A percentile compares a stretch with the other conserved stretches of the same genome.
Evolutionary conservation across 2,888 invertebrate species (phyloP).

Genomic region (Neoaliturus tenellus): DNA sequence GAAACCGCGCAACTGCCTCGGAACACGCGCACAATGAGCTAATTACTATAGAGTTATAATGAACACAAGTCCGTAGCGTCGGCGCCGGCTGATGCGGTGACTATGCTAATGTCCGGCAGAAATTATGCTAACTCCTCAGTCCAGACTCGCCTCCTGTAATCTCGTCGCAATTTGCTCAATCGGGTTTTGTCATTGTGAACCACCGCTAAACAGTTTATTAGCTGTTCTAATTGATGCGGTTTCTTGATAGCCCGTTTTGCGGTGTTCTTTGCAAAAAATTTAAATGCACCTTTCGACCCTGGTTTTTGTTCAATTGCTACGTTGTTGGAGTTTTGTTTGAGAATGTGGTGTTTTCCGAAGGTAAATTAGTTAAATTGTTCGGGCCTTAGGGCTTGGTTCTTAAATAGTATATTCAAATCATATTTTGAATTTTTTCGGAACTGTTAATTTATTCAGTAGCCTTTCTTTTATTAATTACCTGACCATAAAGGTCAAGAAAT

Average conservation of each 20-base stretch:
- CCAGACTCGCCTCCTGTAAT: not conserved
- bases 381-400: too few relatives aligned
- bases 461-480: too few relatives aligned
- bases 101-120: slow-evolving; percentile 6
- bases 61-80: not conserved
- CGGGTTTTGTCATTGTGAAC: slow-evolving; percentile 11
- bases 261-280: slow-evolving; percentile 37
- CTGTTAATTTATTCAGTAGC: too few relatives aligned
- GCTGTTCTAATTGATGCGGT: slow-evolving; percentile 5
- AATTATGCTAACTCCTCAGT: not conserved
- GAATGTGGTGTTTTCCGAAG: too few relatives aligned
- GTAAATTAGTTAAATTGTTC: too few relatives aligned
- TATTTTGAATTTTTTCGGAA: too few relatives aligned
- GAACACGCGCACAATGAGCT: not conserved
- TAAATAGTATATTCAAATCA: too few relatives aligned
- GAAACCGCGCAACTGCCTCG: not conserved
- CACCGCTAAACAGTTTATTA: slow-evolving; percentile 27
- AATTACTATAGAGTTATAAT: not conserved
- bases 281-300: not conserved
- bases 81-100: not conserved
- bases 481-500: too few relatives aligned
- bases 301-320: too few relatives aligned
- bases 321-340: not conserved
- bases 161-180: not conserved
- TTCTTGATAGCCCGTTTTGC: not conserved